Base-by-base conservation (phyloP, 2,113 vertebrate genomes). In the Pristiophorus japonicus region DNA sequence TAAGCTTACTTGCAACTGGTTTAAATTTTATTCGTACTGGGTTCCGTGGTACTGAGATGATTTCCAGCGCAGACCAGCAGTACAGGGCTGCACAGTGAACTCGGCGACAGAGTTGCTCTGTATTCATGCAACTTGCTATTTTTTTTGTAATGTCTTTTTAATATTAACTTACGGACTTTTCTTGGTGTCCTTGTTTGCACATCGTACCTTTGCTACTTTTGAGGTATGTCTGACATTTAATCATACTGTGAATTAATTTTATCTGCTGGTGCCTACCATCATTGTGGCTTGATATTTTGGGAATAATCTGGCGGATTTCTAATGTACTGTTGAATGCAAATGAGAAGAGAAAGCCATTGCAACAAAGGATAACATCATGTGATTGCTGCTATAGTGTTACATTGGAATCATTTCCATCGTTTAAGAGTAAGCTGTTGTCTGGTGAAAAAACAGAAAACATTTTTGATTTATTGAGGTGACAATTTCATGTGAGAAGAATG, bases 401-500 rank as follows among this genome's bases (percentile, higher is more conserved):
- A 42, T 42, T 63, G 62, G 90, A n/a, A 65, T 65, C 0, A 65
- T 63, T 59, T 34, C 10, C 34, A 59, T 38, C 0, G 38, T 92
- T 7, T 0, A 5, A 62, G 55, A 8, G 27, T 16, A n/a, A 62
- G 62, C 38, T 66, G 34, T 20, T 66, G 5, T 66, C 62, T n/a
- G 20, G 59, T 93, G 62, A 8, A 93, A 38, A 38, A 65, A 42
- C 16, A 66, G 7, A 66, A 63, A 24, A 22, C 62, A 22, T 8
- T 42, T 93, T 93, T 65, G 62, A 42, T 93, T 59, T 63, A 92
- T 93, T 20, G 55, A 93, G 20, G 91, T 93, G n/a, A 24, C n/a
- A 66, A 38, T 6, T 66, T 66, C 20, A 24, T 8, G 4, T 42
- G 5, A 20, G 18, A 42, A 42, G n/a, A 66, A 87, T 87, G 42